Base-by-base conservation (phyloP, 2,888 invertebrate genomes). In the Plagodis dolabraria region DNA sequence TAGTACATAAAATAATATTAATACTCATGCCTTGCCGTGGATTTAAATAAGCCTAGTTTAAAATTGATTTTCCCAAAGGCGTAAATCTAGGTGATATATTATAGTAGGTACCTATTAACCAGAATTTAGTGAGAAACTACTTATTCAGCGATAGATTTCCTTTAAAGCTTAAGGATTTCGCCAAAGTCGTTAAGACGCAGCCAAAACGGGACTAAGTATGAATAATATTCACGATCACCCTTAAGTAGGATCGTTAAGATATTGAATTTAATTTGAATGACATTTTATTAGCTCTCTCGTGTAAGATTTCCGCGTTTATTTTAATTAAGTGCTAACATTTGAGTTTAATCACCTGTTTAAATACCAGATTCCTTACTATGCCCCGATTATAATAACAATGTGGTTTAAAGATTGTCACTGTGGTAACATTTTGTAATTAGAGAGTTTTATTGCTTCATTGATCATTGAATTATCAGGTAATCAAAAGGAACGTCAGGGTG, bases 231-330 rank as follows among this genome's bases (percentile, higher is more conserved):
- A 44, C 34, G 61, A 66, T 64, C 57, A 54, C 40, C 56, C 59
- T 53, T 56, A n/a, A 64, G 63, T 48, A 34, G 48, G 11, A 55
- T 49, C 59, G 56, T 65, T 64, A 61, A 60, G 51, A 67, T 66
- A 65, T 65, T 57, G 53, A 49, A 63, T 64, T 65, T 56, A 56
- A 55, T 59, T 63, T 67, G 58, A 55, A 63, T 57, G 40, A 49
- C 54, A 59, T 57, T 68, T 60, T 68, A 72, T 74, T 68, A 57
- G 54, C 60, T 43, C 51, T 60, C 49, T 47, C 66, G 67, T 65
- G 51, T 61, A 55, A 68, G 55, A 60, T 69, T 74, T 73, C 75
- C 72, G 68, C 60, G 59, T 70, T 60, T 54, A 57, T 58, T 68
- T 62, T 64, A 60, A 65, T 62, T 54, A 62, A 52, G 55, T 12